Base-by-base conservation (phyloP, 2,113 vertebrate species). In the Halcyon malimbica region DNA sequence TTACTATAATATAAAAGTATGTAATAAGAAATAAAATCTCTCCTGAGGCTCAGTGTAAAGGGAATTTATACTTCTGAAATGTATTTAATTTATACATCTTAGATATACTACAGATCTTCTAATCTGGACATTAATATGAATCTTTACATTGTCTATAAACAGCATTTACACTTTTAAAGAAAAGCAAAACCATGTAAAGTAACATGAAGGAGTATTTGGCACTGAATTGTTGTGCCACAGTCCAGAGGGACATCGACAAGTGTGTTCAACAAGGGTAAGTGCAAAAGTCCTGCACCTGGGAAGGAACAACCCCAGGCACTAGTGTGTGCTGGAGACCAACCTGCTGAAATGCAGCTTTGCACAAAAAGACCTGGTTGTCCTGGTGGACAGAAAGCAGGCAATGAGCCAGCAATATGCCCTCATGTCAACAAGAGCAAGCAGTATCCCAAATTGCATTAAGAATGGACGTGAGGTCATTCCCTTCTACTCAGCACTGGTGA, bases 401-500 rank as follows among this genome's bases (percentile, higher is more conserved):
- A n/a, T 18, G 16, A 53, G 33, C 11, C 63, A 56, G 35, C 1
- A 0, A 37, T 20, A 10, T 42, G 15, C 8, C n/a, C 7, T 33
- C 11, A 2, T 53, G 44, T 48, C 41, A 39, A 39, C 3, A 17
- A 54, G 16, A 50, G 14, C 23, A 56, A n/a, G 4, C 0, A 0
- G 24, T n/a, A 6, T 41, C 56, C 13, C 39, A 46, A 12, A 8
- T 46, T 83, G 18, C 46, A 26, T n/a, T 41, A 48, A 69, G 20
- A 35, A 57, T 11, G 20, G 21, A 33, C 9, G 11, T 17, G 11
- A 42, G 35, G 35, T 57, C 42, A 21, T 64, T 64, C 25, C 28
- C 25, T 18, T 50, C 41, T 50, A 26, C 50, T 51, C 35, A 54
- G 56, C 56, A 62, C 56, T 39, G 29, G 48, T 26, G 56, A 63